Conservation (phyloP, 2,797 vertebrate genomes). For the Carapus acus region DNA sequence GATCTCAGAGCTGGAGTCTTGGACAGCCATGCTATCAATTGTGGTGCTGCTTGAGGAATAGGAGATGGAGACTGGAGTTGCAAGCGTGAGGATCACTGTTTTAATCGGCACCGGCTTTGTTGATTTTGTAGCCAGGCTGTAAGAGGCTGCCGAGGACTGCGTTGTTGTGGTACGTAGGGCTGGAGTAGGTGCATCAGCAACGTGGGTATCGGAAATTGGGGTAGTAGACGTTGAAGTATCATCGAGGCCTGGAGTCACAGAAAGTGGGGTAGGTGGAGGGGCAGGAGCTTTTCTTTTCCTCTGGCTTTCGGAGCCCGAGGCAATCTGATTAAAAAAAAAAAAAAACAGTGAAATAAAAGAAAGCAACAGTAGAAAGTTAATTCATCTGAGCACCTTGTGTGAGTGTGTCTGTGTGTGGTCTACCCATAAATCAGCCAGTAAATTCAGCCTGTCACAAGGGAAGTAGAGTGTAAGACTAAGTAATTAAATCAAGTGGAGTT, state of each 20-base stretch:
- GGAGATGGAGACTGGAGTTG: conserved; percentile 56
- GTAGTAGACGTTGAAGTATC: conserved; percentile 44
- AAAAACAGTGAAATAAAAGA: conserved; percentile 25
- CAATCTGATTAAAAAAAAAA: conserved; percentile 62
- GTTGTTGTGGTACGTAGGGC: conserved; percentile 22
- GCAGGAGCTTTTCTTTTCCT: conserved; percentile 89
- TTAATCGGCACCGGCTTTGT: conserved; percentile 21
- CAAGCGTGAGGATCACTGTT: conserved; percentile 51
- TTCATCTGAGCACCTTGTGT: conserved; percentile 34
- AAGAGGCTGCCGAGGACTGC: conserved; percentile 20
- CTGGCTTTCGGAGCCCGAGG: conserved; percentile 72
- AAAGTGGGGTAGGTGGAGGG: conserved; percentile 72
- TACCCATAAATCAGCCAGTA: conserved; percentile 49
- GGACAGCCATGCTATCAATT: conserved; percentile 42
- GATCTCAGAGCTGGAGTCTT: conserved; percentile 70
- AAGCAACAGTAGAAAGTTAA: conserved; percentile 39
- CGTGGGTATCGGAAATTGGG: conserved; percentile 57
- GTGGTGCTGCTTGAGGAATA: conserved; percentile 60
- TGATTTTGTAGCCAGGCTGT: conserved; percentile 24
- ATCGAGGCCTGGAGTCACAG: conserved; percentile 44
- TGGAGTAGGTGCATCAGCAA: conserved; percentile 30
- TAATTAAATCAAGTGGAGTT: conserved; percentile 60
- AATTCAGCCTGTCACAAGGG: conserved; percentile 41
- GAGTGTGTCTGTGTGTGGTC: conserved; percentile 31
- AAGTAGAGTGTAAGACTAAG: conserved; percentile 45